Conservation (phyloP, 2,113 vertebrate species). For the Eulemur macaco region DNA sequence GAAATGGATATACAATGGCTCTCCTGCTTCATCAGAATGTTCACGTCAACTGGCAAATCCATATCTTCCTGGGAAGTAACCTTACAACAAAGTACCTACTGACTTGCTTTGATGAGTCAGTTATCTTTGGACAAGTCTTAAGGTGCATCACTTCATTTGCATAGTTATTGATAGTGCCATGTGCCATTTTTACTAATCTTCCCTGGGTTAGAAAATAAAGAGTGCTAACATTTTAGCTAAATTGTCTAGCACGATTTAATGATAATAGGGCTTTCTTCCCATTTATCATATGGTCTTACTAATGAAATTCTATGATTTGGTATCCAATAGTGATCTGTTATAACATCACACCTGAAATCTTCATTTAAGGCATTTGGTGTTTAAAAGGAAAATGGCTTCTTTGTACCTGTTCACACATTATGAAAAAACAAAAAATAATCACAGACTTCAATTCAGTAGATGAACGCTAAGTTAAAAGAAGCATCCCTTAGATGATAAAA, state of each 20-base stretch:
- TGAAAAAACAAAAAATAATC: neutral
- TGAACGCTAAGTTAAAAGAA: slow-evolving; percentile 41
- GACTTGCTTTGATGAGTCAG: neutral
- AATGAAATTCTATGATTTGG: neutral
- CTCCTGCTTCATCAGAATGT: neutral
- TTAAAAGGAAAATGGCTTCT: slow-evolving; percentile 9
- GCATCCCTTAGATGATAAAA: neutral
- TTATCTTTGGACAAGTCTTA: neutral
- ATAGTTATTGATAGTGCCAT: neutral
- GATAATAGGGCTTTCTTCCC: neutral
- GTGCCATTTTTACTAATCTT: neutral
- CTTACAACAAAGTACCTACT: neutral
- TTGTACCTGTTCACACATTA: slow-evolving; percentile 18
- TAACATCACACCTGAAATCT: neutral
- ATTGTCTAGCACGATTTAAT: slow-evolving; percentile 15
- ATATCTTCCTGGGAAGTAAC: neutral
- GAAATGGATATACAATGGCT: neutral
- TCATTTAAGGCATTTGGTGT: neutral
- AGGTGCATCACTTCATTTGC: neutral
- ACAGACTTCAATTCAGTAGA: neutral
- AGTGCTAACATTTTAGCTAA: slow-evolving; percentile 11
- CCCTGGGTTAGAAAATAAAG: neutral
- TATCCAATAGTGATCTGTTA: neutral
- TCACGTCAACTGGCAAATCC: neutral
- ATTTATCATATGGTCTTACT: neutral